These are phyloP conservation scores for Stenodema calcarata DNA, from an alignment of 2,888 invertebrate genomes.

Conservation along the genomic window DNA sequence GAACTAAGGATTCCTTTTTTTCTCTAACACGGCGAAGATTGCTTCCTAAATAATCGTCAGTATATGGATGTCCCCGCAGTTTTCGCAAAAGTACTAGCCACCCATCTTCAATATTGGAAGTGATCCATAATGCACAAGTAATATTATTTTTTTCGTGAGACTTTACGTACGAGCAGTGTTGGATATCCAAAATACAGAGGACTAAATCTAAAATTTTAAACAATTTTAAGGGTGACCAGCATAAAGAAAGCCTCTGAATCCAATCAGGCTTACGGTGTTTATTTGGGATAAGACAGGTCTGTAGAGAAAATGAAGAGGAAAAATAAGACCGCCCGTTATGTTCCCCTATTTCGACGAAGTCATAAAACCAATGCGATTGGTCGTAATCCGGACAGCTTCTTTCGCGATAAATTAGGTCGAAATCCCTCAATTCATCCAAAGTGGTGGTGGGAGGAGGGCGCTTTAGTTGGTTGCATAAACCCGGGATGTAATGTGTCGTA, in stretches of 20 bases:
- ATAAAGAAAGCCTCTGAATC: background rate
- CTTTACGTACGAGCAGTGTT: too few relatives aligned
- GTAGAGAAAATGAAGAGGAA: background rate
- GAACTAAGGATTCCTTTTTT: too few relatives aligned
- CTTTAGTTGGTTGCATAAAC: slow-evolving; percentile 41
- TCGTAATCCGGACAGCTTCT: slow-evolving; percentile 45
- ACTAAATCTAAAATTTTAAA: too few relatives aligned
- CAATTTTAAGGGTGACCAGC: too few relatives aligned
- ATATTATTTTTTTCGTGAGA: too few relatives aligned
- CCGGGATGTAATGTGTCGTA: slow-evolving; percentile 43
- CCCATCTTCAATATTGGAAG: too few relatives aligned
- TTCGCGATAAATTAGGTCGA: slow-evolving; percentile 42
- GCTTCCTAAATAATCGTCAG: too few relatives aligned
- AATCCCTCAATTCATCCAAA: background rate
- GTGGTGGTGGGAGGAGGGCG: background rate
- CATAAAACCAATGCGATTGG: slow-evolving; percentile 37
- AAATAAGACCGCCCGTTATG: slow-evolving; percentile 18
- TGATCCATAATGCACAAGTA: too few relatives aligned
- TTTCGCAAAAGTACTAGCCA: too few relatives aligned
- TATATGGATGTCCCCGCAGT: too few relatives aligned
- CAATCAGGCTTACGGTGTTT: background rate
- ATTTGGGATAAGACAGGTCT: background rate
- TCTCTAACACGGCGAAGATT: too few relatives aligned
- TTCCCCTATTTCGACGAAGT: slow-evolving; percentile 8
- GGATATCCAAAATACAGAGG: too few relatives aligned